phyloP scores from a whole-genome alignment of 2,113 vertebrate genomes.

The Pleuronectes platessa region DNA sequence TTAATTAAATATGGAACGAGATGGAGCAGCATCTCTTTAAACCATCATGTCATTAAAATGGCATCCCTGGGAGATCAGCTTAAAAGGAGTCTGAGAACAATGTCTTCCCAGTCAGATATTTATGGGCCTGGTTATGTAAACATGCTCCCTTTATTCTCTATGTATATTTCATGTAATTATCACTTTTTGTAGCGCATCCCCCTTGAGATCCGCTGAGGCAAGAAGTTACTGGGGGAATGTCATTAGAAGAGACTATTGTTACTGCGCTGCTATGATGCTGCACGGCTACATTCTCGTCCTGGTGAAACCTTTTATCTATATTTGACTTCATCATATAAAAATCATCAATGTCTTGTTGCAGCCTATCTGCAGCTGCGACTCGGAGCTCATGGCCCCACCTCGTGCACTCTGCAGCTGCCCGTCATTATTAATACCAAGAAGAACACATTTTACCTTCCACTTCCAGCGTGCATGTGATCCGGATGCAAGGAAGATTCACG shows the following conservation, averaged over 20 bases:
- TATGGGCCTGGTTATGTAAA: constrained; percentile 99
- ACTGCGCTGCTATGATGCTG: constrained; percentile 61
- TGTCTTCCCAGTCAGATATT: constrained; percentile 99
- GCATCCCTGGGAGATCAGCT: constrained; percentile 94
- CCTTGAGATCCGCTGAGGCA: constrained; percentile 86
- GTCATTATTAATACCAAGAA: constrained; percentile 38
- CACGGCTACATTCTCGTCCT: constrained; percentile 46
- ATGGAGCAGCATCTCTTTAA: constrained; percentile 98
- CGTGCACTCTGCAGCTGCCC: constrained; percentile 33
- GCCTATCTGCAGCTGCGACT: constrained; percentile 37
- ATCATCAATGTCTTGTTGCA: constrained; percentile 62
- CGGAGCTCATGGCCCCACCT: background rate
- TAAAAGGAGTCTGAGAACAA: constrained; percentile 97
- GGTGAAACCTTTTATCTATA: constrained; percentile 73
- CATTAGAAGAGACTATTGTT: constrained; percentile 91
- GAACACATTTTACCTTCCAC: constrained; percentile 23
- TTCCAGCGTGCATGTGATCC: constrained; percentile 6
- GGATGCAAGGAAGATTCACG: constrained; percentile 27
- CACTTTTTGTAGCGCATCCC: constrained; percentile 94
- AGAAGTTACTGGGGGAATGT: constrained; percentile 95
- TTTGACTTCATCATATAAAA: constrained; percentile 75
- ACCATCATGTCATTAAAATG: constrained; percentile 99
- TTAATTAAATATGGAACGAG: constrained; percentile 99
- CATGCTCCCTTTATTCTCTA: constrained; percentile 97
- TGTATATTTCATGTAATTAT: constrained; percentile 99